Base-by-base conservation (phyloP, 2,113 vertebrate species). In the Ictalurus punctatus region DNA sequence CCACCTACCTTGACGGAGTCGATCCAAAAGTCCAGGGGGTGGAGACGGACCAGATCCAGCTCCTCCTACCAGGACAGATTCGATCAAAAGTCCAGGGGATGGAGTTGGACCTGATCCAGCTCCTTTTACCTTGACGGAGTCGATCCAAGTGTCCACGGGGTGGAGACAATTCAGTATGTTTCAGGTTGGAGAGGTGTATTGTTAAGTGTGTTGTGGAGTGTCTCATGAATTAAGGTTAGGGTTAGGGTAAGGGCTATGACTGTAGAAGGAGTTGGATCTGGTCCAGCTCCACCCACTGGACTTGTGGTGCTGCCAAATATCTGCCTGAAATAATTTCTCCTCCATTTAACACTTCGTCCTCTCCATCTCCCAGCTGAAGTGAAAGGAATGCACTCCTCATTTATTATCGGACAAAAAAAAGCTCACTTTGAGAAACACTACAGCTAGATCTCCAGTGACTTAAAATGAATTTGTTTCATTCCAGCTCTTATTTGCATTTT, bases 281-380 rank as follows among this genome's bases (percentile, higher is more conserved):
- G 2, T 54, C 78, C 48, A 54, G 27, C 48, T n/a, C 48, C 48
- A 80, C 78, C 13, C 48, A 27, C 2, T 56, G 78, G 27, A 80
- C 6, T n/a, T 17, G n/a, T 80, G 78, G 1, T 80, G 78, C 78
- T 80, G 78, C 78, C 52, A 80, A 80, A 80, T 52, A 78, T 78
- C 74, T 52, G 74, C 44, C 23, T 52, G 44, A 78, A 78, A 78
- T 78, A 78, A 23, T 78, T 52, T 14, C 4, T 23, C 44, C 23
- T 48, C 23, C 74, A 78, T 65, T 65, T n/a, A 78, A 78, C 5
- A 8, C 23, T 44, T 78, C 23, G 1, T 13, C 23, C 74, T 8
- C 44, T 52, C 25, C 19, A 44, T 52, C 23, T 78, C 74, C 74
- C 19, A 78, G 74, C 74, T 25, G 44, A 52, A 78, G 44, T 6